A percentile compares a stretch with the other conserved stretches of the same genome.
These are phyloP conservation scores for Diloba caeruleocephala DNA, from an alignment of 2,888 invertebrate genomes.

Conservation along the genomic window DNA sequence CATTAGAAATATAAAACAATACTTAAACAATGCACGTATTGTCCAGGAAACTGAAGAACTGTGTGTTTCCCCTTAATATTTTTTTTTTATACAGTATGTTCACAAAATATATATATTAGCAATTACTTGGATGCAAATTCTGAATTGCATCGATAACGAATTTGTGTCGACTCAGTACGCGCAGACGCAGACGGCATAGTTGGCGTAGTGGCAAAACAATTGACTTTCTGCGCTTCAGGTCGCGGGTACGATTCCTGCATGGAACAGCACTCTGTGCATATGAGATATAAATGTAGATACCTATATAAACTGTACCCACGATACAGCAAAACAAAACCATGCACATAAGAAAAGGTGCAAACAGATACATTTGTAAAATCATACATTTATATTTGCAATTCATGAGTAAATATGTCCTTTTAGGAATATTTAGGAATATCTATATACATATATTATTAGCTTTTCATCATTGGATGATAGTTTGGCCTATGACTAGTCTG, in stretches of 20 bases:
- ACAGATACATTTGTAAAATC: constrained; percentile 5
- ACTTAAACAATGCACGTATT: constrained; percentile 37
- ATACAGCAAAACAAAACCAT: no score
- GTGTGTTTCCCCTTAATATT: constrained; percentile 63
- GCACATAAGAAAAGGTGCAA: constrained; percentile 3
- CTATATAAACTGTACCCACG: no score
- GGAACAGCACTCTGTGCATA: no score
- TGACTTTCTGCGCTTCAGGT: no score
- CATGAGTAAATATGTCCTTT: constrained; percentile 1
- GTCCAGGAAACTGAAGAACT: constrained; percentile 64
- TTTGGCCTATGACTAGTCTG: no score
- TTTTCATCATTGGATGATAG: neutral
- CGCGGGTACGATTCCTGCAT: no score
- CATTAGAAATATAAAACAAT: constrained; percentile 25
- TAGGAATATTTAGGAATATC: neutral
- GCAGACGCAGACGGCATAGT: no score
- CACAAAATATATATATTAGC: constrained; percentile 14
- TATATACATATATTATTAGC: neutral
- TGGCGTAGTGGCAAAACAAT: no score
- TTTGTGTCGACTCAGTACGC: no score
- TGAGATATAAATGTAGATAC: no score
- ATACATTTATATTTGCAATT: no score
- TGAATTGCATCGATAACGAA: constrained; percentile 18
- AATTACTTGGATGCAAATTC: neutral
- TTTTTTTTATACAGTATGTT: constrained; percentile 60